phyloP scores from a whole-genome alignment of 2,888 invertebrate species.

The Scaptomyza reducta region DNA sequence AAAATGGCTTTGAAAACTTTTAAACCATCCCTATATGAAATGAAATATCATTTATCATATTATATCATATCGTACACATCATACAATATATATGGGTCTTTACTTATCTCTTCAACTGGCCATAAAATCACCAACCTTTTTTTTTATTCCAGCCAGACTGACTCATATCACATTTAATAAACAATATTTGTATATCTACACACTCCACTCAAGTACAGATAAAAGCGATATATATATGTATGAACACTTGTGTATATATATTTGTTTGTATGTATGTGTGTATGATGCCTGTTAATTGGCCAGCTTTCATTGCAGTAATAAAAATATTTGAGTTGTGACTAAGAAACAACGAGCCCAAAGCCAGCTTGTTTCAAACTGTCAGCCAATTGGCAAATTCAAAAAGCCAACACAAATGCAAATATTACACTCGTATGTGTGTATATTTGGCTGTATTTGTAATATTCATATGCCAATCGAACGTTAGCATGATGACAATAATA shows the following conservation, averaged over 20 bases:
- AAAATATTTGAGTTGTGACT: slow-evolving; percentile 69
- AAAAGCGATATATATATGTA: background rate
- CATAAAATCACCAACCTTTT: slow-evolving; percentile 35
- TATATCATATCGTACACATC: slow-evolving; percentile 15
- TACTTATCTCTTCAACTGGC: slow-evolving; percentile 30
- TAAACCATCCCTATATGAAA: too few relatives aligned
- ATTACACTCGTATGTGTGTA: slow-evolving; percentile 14
- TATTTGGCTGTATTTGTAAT: slow-evolving; percentile 11
- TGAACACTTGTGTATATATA: background rate
- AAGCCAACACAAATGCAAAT: slow-evolving; percentile 61
- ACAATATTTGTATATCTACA: slow-evolving; percentile 49
- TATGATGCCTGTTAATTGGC: slow-evolving; percentile 65
- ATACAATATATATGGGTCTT: slow-evolving; percentile 27
- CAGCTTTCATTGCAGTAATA: slow-evolving; percentile 75
- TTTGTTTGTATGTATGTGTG: slow-evolving; percentile 6
- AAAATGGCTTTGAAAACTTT: too few relatives aligned
- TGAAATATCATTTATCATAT: slow-evolving; percentile 10
- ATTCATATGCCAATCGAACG: slow-evolving; percentile 64
- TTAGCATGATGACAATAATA: slow-evolving; percentile 79
- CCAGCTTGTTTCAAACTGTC: slow-evolving; percentile 28
- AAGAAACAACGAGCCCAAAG: slow-evolving; percentile 58
- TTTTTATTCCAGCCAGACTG: slow-evolving; percentile 38
- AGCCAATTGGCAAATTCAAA: slow-evolving; percentile 65
- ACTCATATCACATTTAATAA: slow-evolving; percentile 70
- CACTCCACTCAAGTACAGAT: slow-evolving; percentile 12